Evolutionary conservation across 1,140 invertebrate genomes (phyloP).

Genomic region (Lucilia cuprina): DNA sequence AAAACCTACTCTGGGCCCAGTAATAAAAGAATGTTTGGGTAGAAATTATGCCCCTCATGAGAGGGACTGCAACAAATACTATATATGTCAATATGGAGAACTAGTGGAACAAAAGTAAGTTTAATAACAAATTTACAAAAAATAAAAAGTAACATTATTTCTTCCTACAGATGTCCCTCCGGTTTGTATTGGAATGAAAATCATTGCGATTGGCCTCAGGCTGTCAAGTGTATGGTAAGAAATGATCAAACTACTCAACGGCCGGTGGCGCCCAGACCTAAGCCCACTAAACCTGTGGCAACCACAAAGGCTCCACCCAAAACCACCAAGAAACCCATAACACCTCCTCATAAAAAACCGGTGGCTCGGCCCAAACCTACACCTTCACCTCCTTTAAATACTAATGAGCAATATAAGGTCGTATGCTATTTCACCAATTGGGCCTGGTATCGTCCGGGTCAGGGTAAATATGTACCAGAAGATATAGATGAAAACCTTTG

Average conservation of each 20-base stretch:
- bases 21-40: conserved; percentile 66
- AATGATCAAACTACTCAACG: conserved; percentile 44
- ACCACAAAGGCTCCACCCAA: conserved; percentile 36
- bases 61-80: conserved; percentile 79
- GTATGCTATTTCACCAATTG: conserved; percentile 77
- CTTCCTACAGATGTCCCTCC: conserved; percentile 67
- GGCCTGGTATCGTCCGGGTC: conserved; percentile 71
- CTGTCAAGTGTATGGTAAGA: conserved; percentile 66
- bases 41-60: conserved; percentile 70
- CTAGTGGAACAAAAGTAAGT: conserved; percentile 67
- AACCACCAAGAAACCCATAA: conserved; percentile 49
- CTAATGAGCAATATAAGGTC: conserved; percentile 66
- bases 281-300: conserved; percentile 43
- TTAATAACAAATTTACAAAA: not conserved
- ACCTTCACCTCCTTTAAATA: conserved; percentile 41
- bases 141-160: not conserved
- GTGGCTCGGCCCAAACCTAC: conserved; percentile 52
- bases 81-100: conserved; percentile 76
- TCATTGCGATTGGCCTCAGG: conserved; percentile 81
- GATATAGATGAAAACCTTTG: conserved; percentile 74
- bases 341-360: conserved; percentile 48
- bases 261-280: conserved; percentile 42
- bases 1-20: conserved; percentile 48
- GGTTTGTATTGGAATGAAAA: conserved; percentile 80
- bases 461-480: conserved; percentile 71